Percentiles rank a stretch among this genome's conserved stretches.
Conservation (phyloP, 1,140 invertebrate genomes). For the Melitaea cinxia region DNA sequence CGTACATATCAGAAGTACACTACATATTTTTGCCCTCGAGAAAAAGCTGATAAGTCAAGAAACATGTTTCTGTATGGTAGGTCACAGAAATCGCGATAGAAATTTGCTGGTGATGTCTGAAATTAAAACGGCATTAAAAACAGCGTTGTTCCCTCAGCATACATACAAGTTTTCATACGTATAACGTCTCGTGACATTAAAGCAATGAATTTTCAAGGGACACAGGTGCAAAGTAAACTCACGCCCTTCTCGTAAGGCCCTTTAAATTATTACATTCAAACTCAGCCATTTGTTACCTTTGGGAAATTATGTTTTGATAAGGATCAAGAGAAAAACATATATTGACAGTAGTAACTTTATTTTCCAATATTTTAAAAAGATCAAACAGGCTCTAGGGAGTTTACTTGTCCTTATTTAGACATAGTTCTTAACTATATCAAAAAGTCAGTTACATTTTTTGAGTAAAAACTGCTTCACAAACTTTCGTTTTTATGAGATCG, state of each 20-base stretch:
- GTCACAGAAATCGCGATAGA: too few species aligned
- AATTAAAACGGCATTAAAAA: too few species aligned
- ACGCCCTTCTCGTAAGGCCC: not conserved
- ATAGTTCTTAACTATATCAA: not conserved
- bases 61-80: too few species aligned
- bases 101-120: too few species aligned
- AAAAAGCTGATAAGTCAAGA: too few species aligned
- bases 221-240: not conserved
- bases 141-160: too few species aligned
- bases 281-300: not conserved
- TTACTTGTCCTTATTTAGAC: not conserved
- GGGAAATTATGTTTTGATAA: slow-evolving; percentile 8
- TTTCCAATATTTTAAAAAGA: not conserved
- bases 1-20: too few species aligned
- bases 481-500: too few species aligned
- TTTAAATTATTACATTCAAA: slow-evolving; percentile 2
- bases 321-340: not conserved
- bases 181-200: not conserved
- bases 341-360: not conserved
- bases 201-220: not conserved
- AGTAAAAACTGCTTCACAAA: not conserved
- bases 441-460: not conserved
- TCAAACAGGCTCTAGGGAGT: not conserved
- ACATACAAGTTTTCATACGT: too few species aligned
- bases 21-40: too few species aligned